Evolutionary conservation across 2,888 invertebrate species (phyloP).

Genomic region (Calephelis perditalis): DNA sequence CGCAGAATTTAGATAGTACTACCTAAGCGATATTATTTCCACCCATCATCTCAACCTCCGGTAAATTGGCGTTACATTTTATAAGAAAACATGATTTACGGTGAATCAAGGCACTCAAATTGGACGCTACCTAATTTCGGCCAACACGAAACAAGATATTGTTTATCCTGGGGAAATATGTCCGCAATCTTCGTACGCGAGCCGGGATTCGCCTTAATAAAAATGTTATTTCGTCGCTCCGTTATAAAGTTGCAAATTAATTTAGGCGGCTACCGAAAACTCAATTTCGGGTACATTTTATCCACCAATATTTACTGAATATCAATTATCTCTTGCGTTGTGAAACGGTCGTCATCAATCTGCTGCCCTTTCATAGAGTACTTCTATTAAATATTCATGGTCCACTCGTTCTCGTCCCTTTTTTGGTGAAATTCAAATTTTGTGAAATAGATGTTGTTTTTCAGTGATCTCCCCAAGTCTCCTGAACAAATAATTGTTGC

Average conservation of each 20-base stretch:
- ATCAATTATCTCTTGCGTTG: conserved; percentile 58
- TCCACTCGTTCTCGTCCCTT: conserved; percentile 25
- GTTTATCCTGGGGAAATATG: conserved; percentile 34
- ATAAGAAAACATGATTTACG: conserved; percentile 20
- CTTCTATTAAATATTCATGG: conserved; percentile 36
- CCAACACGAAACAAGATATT: conserved; percentile 31
- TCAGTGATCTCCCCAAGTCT: too few species aligned
- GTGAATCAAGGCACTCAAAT: conserved; percentile 18
- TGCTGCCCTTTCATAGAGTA: conserved; percentile 41
- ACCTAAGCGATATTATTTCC: not conserved
- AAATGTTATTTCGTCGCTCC: conserved; percentile 57
- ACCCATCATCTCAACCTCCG: too few species aligned
- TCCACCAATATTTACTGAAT: conserved; percentile 74
- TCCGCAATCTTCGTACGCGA: conserved; percentile 34
- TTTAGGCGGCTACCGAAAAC: conserved; percentile 69
- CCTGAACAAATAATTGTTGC: too few species aligned
- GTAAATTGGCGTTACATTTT: conserved; percentile 8
- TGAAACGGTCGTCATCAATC: conserved; percentile 46
- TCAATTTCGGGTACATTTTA: conserved; percentile 74
- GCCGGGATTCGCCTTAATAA: conserved; percentile 61
- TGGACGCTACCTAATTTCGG: conserved; percentile 22
- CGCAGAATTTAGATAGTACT: too few species aligned
- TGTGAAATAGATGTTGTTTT: conserved; percentile 1
- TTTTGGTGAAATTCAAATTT: conserved; percentile 2
- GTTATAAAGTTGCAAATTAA: conserved; percentile 75